A percentile compares a stretch with the other conserved stretches of the same genome.
Conservation (phyloP, 1,140 invertebrate species). For the Triops cancriformis region DNA sequence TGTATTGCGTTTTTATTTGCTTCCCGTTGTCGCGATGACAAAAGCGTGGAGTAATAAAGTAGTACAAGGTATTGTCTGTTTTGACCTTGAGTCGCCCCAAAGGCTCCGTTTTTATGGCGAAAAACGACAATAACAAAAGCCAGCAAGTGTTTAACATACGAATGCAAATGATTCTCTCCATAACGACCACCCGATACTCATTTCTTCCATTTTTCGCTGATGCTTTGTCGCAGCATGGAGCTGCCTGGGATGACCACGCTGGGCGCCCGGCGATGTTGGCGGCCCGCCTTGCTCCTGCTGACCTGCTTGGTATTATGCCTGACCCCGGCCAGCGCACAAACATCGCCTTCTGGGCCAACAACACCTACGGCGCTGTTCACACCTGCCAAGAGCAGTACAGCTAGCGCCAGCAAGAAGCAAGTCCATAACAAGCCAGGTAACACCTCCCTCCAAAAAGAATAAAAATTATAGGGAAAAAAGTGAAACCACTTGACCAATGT, state of each 20-base stretch:
- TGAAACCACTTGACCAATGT: background rate
- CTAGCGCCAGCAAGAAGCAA: background rate
- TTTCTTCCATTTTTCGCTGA: background rate
- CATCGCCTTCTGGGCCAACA: background rate
- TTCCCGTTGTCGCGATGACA: no score
- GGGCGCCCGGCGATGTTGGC: background rate
- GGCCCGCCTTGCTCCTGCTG: background rate
- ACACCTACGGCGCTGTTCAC: background rate
- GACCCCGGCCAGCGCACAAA: background rate
- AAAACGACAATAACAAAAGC: background rate
- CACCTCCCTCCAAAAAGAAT: background rate
- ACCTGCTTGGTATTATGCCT: background rate
- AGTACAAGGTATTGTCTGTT: no score
- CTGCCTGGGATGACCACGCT: background rate
- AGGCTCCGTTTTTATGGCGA: background rate
- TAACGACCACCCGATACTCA: background rate
- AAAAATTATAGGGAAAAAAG: background rate
- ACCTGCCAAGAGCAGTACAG: background rate
- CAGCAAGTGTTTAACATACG: background rate
- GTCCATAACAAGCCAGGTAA: slow-evolving; percentile 13
- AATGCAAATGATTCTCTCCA: background rate
- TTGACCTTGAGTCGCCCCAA: background rate
- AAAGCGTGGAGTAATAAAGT: no score
- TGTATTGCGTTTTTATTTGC: no score
- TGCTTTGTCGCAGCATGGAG: background rate